Evolutionary conservation across 2,888 invertebrate species (phyloP).

Genomic region (Sympetrum striolatum): DNA sequence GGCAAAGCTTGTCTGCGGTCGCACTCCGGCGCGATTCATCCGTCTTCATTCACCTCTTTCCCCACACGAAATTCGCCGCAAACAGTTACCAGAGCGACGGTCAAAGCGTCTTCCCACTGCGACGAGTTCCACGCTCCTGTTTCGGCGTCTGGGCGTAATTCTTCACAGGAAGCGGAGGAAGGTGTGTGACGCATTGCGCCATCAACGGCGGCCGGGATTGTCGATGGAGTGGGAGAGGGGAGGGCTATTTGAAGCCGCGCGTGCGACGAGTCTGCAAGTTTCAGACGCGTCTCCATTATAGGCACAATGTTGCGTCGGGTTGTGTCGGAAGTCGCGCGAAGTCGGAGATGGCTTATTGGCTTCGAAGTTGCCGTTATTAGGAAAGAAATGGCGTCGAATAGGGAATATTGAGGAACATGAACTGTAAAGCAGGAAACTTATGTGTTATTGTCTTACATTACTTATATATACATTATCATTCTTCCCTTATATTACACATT

Average conservation of each 20-base stretch:
- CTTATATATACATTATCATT: no score
- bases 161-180: background rate
- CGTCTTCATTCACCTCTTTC: background rate
- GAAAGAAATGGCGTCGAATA: background rate
- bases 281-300: background rate
- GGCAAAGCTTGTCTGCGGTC: no score
- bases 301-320: background rate
- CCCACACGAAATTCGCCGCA: background rate
- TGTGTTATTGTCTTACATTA: no score
- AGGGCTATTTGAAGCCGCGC: background rate
- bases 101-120: background rate
- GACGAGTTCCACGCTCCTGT: background rate
- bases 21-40: no score
- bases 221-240: background rate
- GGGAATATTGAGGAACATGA: background rate
- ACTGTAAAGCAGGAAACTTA: no score
- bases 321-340: no score
- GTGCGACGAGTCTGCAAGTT: background rate
- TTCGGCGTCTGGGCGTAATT: conserved; percentile 1
- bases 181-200: conserved; percentile 35
- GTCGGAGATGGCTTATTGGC: no score
- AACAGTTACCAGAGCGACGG: background rate
- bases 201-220: conserved; percentile 2
- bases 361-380: background rate
- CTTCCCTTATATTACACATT: no score